Evolutionary conservation across 2,797 vertebrate species (phyloP).

Genomic region (Hirundo rustica): DNA sequence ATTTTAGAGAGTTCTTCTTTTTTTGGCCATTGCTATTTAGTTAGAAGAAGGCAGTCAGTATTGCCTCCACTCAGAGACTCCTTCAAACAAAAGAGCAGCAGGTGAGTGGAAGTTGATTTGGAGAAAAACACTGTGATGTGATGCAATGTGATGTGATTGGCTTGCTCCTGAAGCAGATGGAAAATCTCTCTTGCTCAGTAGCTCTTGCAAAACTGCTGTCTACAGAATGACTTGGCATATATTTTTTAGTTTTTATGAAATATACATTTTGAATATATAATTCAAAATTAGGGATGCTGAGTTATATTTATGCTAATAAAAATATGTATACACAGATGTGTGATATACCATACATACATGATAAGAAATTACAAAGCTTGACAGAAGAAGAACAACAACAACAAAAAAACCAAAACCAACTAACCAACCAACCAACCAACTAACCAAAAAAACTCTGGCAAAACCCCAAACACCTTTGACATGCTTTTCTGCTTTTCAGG

Average conservation of each 20-base stretch:
- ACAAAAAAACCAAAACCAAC: not conserved
- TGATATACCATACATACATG: not conserved
- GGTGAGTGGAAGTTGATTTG: not conserved
- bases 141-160: not conserved
- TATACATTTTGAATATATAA: not conserved
- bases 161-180: not conserved
- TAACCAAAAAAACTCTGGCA: rapidly evolving
- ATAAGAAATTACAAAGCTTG: not conserved
- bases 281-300: not conserved
- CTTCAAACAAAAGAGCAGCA: not conserved
- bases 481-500: not conserved
- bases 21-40: not conserved
- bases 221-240: not conserved
- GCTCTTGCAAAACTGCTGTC: not conserved
- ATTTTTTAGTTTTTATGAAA: not conserved
- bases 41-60: not conserved
- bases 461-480: not conserved
- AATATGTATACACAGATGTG: not conserved
- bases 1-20: not conserved
- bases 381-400: not conserved
- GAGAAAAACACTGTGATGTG: not conserved
- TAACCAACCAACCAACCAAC: not conserved
- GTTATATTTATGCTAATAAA: not conserved
- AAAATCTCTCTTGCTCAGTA: not conserved
- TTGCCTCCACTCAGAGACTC: not conserved